These are phyloP conservation scores for Pachypanchax playfairii DNA, from an alignment of 2,113 vertebrate genomes.

Conservation along the genomic window DNA sequence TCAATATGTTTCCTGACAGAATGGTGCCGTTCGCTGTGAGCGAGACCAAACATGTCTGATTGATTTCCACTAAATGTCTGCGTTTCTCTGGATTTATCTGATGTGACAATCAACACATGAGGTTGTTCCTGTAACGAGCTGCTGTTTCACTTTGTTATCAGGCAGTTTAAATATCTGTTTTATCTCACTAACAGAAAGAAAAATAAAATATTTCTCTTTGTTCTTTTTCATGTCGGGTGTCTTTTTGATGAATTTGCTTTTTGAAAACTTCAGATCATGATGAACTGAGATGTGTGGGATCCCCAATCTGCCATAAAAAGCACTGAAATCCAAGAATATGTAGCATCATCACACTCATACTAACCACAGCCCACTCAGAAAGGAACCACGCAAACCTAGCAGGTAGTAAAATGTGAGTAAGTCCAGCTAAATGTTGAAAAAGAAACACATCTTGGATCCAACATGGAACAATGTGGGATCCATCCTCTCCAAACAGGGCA, in stretches of 20 bases:
- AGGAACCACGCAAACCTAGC: constrained; percentile 15
- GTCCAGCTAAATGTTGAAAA: background rate
- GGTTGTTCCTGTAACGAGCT: background rate
- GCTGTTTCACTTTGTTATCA: background rate
- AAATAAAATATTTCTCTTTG: background rate
- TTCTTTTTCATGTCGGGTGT: background rate
- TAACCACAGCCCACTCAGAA: constrained; percentile 23
- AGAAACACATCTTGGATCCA: background rate
- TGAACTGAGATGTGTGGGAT: constrained; percentile 38
- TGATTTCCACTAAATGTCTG: constrained; percentile 27
- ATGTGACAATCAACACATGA: constrained; percentile 14
- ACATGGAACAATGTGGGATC: background rate
- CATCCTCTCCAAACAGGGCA: background rate
- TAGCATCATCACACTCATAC: constrained; percentile 35
- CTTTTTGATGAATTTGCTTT: background rate
- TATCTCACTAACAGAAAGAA: background rate
- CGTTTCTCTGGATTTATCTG: constrained; percentile 12
- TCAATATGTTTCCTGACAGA: constrained; percentile 13
- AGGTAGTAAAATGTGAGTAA: background rate
- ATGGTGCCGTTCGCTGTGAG: constrained; percentile 6
- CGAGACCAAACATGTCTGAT: constrained; percentile 26
- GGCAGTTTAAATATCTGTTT: background rate
- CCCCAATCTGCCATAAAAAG: constrained; percentile 13
- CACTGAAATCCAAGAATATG: constrained; percentile 20
- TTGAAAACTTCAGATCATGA: constrained; percentile 29